Percentiles rank a stretch among this genome's conserved stretches.
Evolutionary conservation across 2,888 invertebrate species (phyloP).

Genomic region (Xanthia togata): DNA sequence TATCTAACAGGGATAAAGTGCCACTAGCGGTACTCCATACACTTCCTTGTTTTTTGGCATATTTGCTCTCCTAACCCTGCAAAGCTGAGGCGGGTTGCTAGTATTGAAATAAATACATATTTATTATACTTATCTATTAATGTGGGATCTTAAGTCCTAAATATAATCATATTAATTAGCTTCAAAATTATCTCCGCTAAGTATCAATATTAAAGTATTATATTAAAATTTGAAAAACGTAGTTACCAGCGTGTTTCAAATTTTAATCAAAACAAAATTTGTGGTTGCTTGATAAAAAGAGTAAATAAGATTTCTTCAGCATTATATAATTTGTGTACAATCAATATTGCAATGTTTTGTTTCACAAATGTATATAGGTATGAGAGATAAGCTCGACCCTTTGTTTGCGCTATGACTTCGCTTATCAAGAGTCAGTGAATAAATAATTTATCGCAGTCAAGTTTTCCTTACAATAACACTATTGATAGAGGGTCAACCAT

Average conservation of each 20-base stretch:
- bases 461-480: slow-evolving; percentile 30
- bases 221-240: no score
- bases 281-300: neutral
- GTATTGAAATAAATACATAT: slow-evolving; percentile 3
- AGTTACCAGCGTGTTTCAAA: no score
- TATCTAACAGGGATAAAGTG: no score
- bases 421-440: slow-evolving; percentile 34
- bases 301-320: neutral
- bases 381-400: slow-evolving; percentile 40
- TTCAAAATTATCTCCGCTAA: neutral
- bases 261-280: neutral
- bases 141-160: slow-evolving; percentile 4
- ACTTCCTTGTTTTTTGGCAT: no score
- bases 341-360: slow-evolving; percentile 33
- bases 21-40: no score
- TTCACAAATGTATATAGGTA: slow-evolving; percentile 1
- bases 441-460: slow-evolving; percentile 22
- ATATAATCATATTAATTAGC: neutral
- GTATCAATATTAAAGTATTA: no score
- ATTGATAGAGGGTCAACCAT: neutral
- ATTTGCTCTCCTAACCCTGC: no score
- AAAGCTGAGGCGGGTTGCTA: no score
- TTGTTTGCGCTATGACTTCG: slow-evolving; percentile 32
- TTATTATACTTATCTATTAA: slow-evolving; percentile 4
- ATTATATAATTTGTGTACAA: slow-evolving; percentile 5